Evolutionary conservation across 2,113 vertebrate species (phyloP).

Genomic region (Bubo scandiacus): DNA sequence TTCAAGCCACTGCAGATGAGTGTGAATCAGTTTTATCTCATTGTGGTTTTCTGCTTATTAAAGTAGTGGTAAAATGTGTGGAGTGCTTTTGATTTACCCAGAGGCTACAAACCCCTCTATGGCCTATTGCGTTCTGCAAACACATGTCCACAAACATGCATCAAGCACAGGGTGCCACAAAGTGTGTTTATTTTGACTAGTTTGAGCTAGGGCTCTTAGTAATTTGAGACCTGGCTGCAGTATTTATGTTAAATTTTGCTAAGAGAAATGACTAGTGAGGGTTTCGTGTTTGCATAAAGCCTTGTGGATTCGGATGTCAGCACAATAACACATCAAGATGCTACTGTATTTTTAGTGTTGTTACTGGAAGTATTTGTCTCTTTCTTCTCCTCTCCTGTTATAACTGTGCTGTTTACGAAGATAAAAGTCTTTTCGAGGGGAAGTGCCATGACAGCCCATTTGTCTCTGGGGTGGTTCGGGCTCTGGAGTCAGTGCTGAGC

Average conservation of each 20-base stretch:
- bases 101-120: neutral
- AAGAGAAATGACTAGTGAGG: neutral
- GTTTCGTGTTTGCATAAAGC: neutral
- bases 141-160: neutral
- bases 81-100: neutral
- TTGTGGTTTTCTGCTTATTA: constrained; percentile 24
- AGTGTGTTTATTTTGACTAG: constrained; percentile 30
- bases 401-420: neutral
- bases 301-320: neutral
- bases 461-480: neutral
- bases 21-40: neutral
- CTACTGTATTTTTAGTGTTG: neutral
- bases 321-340: neutral
- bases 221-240: constrained; percentile 1
- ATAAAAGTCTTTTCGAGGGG: neutral
- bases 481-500: neutral
- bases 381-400: neutral
- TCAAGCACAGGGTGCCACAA: neutral
- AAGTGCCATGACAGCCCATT: neutral
- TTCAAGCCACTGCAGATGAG: neutral
- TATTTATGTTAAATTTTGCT: neutral
- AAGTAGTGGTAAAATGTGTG: neutral
- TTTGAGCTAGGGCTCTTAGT: neutral
- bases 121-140: neutral
- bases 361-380: neutral